A percentile compares a stretch with the other conserved stretches of the same genome.
Evolutionary conservation across 2,888 invertebrate species (phyloP).

Genomic region (Lucinisca nassula): DNA sequence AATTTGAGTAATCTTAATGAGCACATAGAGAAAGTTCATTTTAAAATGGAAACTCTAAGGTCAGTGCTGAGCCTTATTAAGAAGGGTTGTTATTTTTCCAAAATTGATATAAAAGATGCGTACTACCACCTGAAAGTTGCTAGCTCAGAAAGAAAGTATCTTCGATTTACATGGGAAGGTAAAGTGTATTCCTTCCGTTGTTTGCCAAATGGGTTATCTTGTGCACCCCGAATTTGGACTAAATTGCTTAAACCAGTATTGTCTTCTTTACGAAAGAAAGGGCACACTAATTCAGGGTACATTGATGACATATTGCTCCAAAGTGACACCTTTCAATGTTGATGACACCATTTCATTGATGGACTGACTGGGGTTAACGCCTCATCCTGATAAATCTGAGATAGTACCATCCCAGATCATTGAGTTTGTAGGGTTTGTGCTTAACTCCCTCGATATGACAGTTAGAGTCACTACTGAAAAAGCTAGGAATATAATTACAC

Average conservation of each 20-base stretch:
- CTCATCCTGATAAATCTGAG: neutral
- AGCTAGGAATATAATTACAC: neutral
- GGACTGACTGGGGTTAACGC: constrained; percentile 12
- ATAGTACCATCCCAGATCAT: constrained; percentile 18
- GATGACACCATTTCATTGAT: neutral
- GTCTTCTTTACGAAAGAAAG: no score
- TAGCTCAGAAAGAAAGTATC: no score
- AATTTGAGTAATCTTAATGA: constrained; percentile 58
- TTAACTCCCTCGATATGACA: constrained; percentile 20
- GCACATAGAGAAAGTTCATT: constrained; percentile 49
- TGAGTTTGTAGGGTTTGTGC: constrained; percentile 18
- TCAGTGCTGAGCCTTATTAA: constrained; percentile 37
- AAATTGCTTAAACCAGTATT: no score
- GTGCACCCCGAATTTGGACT: constrained; percentile 63
- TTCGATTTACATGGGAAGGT: no score
- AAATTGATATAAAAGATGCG: constrained; percentile 60
- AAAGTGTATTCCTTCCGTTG: no score
- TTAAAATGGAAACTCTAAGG: constrained; percentile 68
- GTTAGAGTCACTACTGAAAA: constrained; percentile 26
- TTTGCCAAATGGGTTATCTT: no score
- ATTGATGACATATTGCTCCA: neutral
- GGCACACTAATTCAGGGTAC: neutral
- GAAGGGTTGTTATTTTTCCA: constrained; percentile 55
- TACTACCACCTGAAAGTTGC: constrained; percentile 52
- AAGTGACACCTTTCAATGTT: neutral